phyloP scores from a whole-genome alignment of 2,888 invertebrate species.

The Pantelozetes paolii region DNA sequence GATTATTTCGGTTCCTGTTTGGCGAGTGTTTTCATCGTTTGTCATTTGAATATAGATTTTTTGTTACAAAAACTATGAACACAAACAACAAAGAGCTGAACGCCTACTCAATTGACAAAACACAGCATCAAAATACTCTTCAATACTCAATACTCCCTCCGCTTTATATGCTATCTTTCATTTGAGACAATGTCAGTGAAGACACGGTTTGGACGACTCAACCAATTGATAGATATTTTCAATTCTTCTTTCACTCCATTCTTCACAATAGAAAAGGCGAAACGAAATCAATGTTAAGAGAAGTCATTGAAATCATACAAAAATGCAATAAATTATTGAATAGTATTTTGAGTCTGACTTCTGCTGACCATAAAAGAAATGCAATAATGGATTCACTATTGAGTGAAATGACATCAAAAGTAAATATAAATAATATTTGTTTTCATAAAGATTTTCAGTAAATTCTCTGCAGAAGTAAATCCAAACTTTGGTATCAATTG shows the following conservation, averaged over 20 bases:
- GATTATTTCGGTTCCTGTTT: slow-evolving; percentile 31
- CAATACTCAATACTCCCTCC: background rate
- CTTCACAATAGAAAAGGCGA: background rate
- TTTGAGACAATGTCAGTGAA: slow-evolving; percentile 2
- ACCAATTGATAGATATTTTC: background rate
- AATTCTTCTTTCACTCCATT: background rate
- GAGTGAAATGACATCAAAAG: background rate
- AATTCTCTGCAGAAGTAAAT: no score
- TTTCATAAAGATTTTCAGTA: no score
- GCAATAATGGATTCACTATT: background rate
- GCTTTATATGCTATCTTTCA: slow-evolving; percentile 29
- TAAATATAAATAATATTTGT: no score
- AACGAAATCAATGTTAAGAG: background rate
- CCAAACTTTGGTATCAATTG: no score
- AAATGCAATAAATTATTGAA: slow-evolving; percentile 23
- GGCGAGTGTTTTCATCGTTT: slow-evolving; percentile 26
- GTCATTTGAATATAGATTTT: slow-evolving; percentile 20
- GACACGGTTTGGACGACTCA: background rate
- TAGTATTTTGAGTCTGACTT: slow-evolving; percentile 8
- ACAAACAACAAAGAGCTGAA: background rate
- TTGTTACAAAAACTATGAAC: background rate
- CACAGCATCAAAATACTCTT: slow-evolving; percentile 12
- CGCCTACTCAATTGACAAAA: slow-evolving; percentile 30
- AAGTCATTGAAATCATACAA: slow-evolving; percentile 23
- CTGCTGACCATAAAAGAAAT: slow-evolving; percentile 27